Evolutionary conservation across 2,113 vertebrate species (phyloP), one percentile per base, ranked within the genome.

Genomic region (Lipophrys pholis): DNA sequence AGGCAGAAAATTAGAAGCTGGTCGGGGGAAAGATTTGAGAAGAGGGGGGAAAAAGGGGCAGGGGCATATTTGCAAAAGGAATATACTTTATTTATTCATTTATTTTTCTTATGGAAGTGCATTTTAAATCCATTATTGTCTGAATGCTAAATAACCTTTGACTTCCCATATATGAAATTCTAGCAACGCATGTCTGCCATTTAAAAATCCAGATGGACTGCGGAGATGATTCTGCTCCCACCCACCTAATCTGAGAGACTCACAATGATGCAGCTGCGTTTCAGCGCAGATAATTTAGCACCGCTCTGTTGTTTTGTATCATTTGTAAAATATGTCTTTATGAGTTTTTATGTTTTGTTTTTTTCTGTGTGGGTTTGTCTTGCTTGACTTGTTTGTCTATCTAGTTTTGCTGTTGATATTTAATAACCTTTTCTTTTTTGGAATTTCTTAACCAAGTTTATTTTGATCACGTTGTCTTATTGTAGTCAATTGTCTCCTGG

Each of bases 1-100:
- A 72, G 3, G 17, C 8, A 58, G 60, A 7, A 60, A 45, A 59
- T 50, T 11, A 71, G 42, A 36, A 14, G 5, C 7, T 9, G 56
- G 12, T 36, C 35, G 1, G 6, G 14, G 6, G 11, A n/a, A 52
- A 53, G 5, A 5, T 56, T n/a, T 41, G 1, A 11, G 39, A 0
- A 12, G 6, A 8, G 7, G 41, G 41, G 41, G 7, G 7, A 7
- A 42, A 10, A 10, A 42, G 41, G 41, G 6, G 41, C 7, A 42
- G 7, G 41, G 21, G 21, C 21, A 30, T 30, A 30, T 30, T 10
- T 42, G 41, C 7, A 42, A 42, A 42, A 41, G 6, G 40, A 41
- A 10, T 42, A 10, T 10, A 42, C 7, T 8, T 42, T 42, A 42
- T 6, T 42, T 8, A 42, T 42, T 30, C 21, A 42, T 42, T 42